Conservation (phyloP, 1,140 invertebrate species). For the Drosophila cardini region DNA sequence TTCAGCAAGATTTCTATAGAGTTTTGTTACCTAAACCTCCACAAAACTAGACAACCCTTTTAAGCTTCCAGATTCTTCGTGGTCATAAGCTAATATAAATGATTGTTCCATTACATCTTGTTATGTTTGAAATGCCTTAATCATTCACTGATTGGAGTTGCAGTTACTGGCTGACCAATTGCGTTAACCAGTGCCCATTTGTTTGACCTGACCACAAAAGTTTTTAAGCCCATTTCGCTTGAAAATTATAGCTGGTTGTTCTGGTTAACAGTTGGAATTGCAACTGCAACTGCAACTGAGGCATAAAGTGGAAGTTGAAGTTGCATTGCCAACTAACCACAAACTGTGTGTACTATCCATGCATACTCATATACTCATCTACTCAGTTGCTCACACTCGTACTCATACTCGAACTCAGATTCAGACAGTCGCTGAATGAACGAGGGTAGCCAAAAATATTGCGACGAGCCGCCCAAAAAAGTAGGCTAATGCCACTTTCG, state of each 20-base stretch:
- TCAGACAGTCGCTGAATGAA: slow-evolving; percentile 16
- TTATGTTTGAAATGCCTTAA: not conserved
- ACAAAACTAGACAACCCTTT: too few species aligned
- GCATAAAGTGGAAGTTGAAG: slow-evolving; percentile 14
- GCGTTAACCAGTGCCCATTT: slow-evolving; percentile 57
- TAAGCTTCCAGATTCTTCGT: too few species aligned
- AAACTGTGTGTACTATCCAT: slow-evolving; percentile 6
- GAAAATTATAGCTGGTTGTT: slow-evolving; percentile 72
- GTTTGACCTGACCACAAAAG: slow-evolving; percentile 72
- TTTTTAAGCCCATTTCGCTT: slow-evolving; percentile 73
- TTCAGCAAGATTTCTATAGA: too few species aligned
- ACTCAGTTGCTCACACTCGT: too few species aligned
- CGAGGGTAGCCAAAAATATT: slow-evolving; percentile 50
- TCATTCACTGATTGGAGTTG: not conserved
- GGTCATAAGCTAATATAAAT: too few species aligned
- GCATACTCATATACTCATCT: slow-evolving; percentile 21
- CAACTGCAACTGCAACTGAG: slow-evolving; percentile 14
- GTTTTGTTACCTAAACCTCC: too few species aligned
- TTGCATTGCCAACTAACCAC: not conserved
- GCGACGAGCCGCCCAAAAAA: slow-evolving; percentile 53
- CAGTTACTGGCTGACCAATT: not conserved
- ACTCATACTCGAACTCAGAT: slow-evolving; percentile 1
- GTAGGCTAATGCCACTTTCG: slow-evolving; percentile 81
- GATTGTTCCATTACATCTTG: not conserved
- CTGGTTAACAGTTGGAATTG: not conserved